These are phyloP conservation scores for Clarias gariepinus DNA, from an alignment of 2,113 vertebrate species.

Conservation along the genomic window DNA sequence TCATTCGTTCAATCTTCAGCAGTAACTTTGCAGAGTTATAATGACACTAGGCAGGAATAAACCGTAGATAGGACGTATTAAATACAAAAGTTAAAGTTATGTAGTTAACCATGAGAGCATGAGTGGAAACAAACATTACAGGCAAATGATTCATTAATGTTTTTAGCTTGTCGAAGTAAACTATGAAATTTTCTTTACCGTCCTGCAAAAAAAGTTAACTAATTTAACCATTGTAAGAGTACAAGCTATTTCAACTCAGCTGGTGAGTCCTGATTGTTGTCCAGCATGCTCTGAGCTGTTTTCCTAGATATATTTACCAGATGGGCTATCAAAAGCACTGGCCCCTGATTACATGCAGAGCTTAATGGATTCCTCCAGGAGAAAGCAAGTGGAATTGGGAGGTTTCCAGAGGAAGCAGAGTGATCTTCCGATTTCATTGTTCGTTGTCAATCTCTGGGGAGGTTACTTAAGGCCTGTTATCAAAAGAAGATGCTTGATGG, in stretches of 20 bases:
- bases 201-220: neutral
- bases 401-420: conserved; percentile 33
- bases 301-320: conserved; percentile 32
- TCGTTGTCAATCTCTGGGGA: conserved; percentile 2
- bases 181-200: neutral
- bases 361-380: conserved; percentile 31
- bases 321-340: conserved; percentile 18
- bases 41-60: neutral
- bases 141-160: neutral
- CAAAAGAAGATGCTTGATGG: conserved; percentile 1
- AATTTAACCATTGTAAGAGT: neutral
- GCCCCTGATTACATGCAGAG: conserved; percentile 9
- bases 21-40: neutral
- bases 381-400: conserved; percentile 18
- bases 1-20: neutral
- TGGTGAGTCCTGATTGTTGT: neutral
- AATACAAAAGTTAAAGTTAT: neutral
- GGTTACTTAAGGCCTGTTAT: conserved; percentile 19
- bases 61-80: neutral
- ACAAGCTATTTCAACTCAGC: neutral
- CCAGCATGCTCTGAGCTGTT: neutral
- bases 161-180: neutral
- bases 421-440: conserved; percentile 7
- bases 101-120: neutral
- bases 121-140: neutral